Percentiles rank a stretch among this genome's conserved stretches.
phyloP scores from a whole-genome alignment of 2,113 vertebrate genomes.

The Petrocephalus zakoni region DNA sequence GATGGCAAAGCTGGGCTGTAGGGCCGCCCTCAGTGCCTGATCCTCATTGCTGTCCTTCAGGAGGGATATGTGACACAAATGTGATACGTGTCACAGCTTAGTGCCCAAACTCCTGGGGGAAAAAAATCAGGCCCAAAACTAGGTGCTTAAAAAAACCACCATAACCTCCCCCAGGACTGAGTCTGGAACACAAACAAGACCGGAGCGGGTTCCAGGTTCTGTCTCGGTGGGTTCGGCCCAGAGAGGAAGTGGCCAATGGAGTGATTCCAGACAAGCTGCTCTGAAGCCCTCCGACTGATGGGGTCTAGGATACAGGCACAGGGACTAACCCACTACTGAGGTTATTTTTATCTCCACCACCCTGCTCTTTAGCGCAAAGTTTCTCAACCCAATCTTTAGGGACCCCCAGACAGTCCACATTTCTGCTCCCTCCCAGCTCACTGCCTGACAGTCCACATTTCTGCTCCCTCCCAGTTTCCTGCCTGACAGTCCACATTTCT shows the following conservation, averaged over 20 bases:
- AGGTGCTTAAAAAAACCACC: background rate
- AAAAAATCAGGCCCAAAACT: background rate
- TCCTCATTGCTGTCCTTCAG: background rate
- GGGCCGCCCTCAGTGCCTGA: background rate
- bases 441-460: background rate
- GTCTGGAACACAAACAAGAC: background rate
- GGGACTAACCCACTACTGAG: background rate
- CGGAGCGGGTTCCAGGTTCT: background rate
- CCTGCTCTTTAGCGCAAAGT: background rate
- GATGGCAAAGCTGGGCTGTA: background rate
- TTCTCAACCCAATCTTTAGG: background rate
- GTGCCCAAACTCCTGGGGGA: background rate
- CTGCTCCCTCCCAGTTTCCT: background rate
- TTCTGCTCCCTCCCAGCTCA: background rate
- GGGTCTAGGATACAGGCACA: background rate
- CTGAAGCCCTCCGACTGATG: background rate
- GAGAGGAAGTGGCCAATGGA: background rate
- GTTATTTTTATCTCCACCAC: background rate
- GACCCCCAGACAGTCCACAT: background rate
- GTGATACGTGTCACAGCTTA: background rate
- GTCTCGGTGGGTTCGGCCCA: background rate
- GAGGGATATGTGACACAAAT: background rate
- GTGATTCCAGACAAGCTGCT: background rate
- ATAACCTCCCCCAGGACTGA: background rate
- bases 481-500: background rate